Percentiles rank a stretch among this genome's conserved stretches.
Evolutionary conservation across 2,888 invertebrate species (phyloP).

Genomic region (Melanotus villosus): DNA sequence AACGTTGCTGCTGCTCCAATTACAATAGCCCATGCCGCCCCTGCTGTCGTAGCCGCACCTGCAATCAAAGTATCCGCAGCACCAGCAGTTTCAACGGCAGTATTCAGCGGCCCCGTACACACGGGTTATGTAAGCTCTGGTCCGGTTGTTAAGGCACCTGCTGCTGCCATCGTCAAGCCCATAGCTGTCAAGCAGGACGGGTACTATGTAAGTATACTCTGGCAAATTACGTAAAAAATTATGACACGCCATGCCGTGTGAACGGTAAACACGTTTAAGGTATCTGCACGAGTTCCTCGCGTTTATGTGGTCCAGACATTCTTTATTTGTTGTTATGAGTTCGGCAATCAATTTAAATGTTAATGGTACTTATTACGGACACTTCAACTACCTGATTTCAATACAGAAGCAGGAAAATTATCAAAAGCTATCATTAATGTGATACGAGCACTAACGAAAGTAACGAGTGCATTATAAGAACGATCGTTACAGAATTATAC

Average conservation of each 20-base stretch:
- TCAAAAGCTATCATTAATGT: not conserved
- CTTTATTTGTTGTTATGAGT: slow-evolving; percentile 27
- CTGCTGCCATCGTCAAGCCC: slow-evolving; percentile 40
- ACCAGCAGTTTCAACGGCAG: slow-evolving; percentile 48
- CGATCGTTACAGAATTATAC: slow-evolving; percentile 17
- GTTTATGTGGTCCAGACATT: slow-evolving; percentile 14
- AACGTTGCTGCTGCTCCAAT: slow-evolving; percentile 46
- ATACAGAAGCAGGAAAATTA: slow-evolving; percentile 1
- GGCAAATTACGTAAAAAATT: slow-evolving; percentile 45
- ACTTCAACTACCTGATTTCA: slow-evolving; percentile 3
- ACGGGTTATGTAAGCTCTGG: slow-evolving; percentile 37
- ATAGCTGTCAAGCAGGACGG: slow-evolving; percentile 47
- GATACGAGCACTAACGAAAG: not conserved
- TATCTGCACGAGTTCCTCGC: slow-evolving; percentile 22
- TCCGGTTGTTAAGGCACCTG: slow-evolving; percentile 39
- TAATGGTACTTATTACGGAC: slow-evolving; percentile 23
- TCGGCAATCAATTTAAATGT: slow-evolving; percentile 28
- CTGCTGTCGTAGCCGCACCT: slow-evolving; percentile 50
- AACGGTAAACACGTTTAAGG: slow-evolving; percentile 23
- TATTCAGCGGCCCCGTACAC: slow-evolving; percentile 15
- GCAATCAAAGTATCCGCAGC: slow-evolving; percentile 49
- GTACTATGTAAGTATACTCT: slow-evolving; percentile 49
- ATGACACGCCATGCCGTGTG: slow-evolving; percentile 36
- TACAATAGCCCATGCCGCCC: slow-evolving; percentile 53
- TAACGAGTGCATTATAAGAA: slow-evolving; percentile 1